Base-by-base conservation (phyloP, 2,113 vertebrate genomes). In the Carollia perspicillata region DNA sequence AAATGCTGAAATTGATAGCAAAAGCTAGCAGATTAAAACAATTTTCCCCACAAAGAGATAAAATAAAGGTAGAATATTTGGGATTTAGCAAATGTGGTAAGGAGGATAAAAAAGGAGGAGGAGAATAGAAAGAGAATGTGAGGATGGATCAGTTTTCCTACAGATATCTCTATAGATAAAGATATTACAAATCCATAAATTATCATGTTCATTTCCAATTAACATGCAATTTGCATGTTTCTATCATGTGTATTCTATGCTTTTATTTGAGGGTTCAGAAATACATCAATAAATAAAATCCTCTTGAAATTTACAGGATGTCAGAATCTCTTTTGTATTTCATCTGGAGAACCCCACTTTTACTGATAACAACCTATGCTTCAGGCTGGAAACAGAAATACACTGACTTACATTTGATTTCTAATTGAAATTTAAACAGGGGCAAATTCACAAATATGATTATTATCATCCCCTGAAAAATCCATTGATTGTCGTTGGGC, bases 381-480 rank as follows among this genome's bases (percentile, higher is more conserved):
- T 71, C 16, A 79, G 37, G 33, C 13, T 63, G 33, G 65, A 89
- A 58, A 1, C 33, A 92, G 17, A 84, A 87, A 79, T 79, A 66
- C 77, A 47, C 14, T 81, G 51, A 68, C 11, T 71, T 71, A 81
- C 28, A 60, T 81, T 68, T 89, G 17, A 22, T 92, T 81, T 65
- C n/a, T 80, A 68, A 95, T 47, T 63, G 42, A 85, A 92, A 78
- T 93, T 49, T 93, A 94, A 97, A 93, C 13, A 85, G 42, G 69
- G 17, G 28, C 28, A 87, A 69, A 74, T 79, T 60, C 22, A 35
- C 12, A 22, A 88, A 85, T 77, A 14, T 65, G 53, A 44, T 65
- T 51, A 69, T 83, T 14, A 44, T 53, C 22, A 66, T 69, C 22
- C 2, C 10, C 22, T 47, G 49, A 35, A 55, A 86, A 69, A 35